A percentile compares a stretch with the other conserved stretches of the same genome.
phyloP scores from a whole-genome alignment of 2,888 invertebrate species.

The Cataglyphis altisquamis region DNA sequence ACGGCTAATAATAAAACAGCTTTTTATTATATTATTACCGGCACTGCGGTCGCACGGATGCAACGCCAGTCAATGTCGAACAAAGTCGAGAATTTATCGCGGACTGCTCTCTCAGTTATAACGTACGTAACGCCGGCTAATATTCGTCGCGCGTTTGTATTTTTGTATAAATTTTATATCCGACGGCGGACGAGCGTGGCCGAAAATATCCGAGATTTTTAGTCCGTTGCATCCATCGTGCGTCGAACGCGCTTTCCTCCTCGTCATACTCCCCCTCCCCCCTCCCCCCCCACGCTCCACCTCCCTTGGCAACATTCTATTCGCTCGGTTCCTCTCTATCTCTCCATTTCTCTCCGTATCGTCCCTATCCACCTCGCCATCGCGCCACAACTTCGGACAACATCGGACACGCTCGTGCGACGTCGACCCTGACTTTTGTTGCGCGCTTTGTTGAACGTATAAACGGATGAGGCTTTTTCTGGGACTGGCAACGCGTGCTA shows the following conservation, averaged over 20 bases:
- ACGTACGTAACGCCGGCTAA: slow-evolving; percentile 28
- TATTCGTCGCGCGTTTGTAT: slow-evolving; percentile 41
- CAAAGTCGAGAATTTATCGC: slow-evolving; percentile 48
- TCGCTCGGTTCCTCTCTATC: neutral
- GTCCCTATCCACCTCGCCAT: neutral
- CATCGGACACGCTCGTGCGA: slow-evolving; percentile 43
- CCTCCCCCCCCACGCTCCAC: neutral
- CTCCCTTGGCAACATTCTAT: slow-evolving; percentile 21
- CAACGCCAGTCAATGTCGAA: slow-evolving; percentile 34
- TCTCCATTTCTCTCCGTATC: slow-evolving; percentile 19
- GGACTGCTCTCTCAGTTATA: slow-evolving; percentile 44
- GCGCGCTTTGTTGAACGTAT: slow-evolving; percentile 50
- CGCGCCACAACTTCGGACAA: slow-evolving; percentile 33
- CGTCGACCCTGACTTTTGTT: slow-evolving; percentile 46
- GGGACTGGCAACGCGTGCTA: slow-evolving; percentile 39
- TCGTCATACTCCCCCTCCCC: neutral
- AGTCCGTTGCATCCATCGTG: slow-evolving; percentile 20
- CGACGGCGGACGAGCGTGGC: slow-evolving; percentile 22
- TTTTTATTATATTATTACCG: slow-evolving; percentile 27
- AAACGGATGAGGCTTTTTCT: slow-evolving; percentile 51
- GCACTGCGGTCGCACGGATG: slow-evolving; percentile 13
- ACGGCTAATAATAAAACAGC: too few species aligned
- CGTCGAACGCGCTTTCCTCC: slow-evolving; percentile 25
- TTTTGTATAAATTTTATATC: slow-evolving; percentile 53
- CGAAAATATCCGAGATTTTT: slow-evolving; percentile 55